phyloP scores from a whole-genome alignment of 1,140 invertebrate species.

The Leucophenga varia region DNA sequence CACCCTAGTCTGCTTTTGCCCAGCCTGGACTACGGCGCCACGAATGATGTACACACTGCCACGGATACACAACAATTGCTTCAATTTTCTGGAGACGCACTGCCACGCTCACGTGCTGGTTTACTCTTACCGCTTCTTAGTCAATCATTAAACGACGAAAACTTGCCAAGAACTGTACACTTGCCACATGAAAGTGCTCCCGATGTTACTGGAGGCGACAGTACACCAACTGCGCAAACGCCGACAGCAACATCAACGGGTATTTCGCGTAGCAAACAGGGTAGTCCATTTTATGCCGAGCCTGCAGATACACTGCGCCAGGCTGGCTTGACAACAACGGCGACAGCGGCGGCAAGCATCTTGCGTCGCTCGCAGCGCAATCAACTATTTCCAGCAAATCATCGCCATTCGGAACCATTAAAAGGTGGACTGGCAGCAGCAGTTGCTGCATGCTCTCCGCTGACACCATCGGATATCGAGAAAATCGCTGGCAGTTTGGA shows the following conservation, averaged over 20 bases:
- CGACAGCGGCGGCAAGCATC: constrained; percentile 48
- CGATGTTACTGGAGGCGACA: constrained; percentile 29
- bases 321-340: constrained; percentile 55
- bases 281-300: constrained; percentile 89
- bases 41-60: constrained; percentile 4
- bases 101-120: constrained; percentile 39
- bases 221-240: constrained; percentile 23
- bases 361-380: constrained; percentile 44
- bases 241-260: constrained; percentile 45
- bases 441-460: constrained; percentile 11
- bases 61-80: constrained; percentile 36
- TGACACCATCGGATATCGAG: constrained; percentile 42
- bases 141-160: constrained; percentile 30
- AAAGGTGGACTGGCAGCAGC: constrained; percentile 40
- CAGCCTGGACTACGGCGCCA: constrained; percentile 21
- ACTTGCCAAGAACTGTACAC: no score
- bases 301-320: constrained; percentile 78
- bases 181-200: no score
- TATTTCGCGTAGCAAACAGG: constrained; percentile 58
- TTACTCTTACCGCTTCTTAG: constrained; percentile 37
- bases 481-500: constrained; percentile 49
- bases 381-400: constrained; percentile 51
- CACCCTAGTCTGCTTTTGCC: constrained; percentile 62
- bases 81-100: constrained; percentile 39
- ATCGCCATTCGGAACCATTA: constrained; percentile 63